Evolutionary conservation across 2,797 vertebrate species (phyloP).

Genomic region (Spinibarbus caldwelli): DNA sequence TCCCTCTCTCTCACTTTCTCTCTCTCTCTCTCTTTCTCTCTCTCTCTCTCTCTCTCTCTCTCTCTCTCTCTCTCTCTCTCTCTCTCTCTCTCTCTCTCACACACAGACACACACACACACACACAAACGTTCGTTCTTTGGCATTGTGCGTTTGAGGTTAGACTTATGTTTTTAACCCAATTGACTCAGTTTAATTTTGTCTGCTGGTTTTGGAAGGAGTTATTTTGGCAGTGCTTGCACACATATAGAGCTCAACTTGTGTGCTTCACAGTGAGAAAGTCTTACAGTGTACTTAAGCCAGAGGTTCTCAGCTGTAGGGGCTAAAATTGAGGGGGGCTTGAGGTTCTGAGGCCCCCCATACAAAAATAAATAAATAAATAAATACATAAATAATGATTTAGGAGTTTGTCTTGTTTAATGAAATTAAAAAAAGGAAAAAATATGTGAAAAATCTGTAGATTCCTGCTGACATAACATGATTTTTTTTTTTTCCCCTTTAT

Average conservation of each 20-base stretch:
- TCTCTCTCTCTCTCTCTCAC: no score
- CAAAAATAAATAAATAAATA: no score
- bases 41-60: no score
- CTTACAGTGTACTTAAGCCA: background rate
- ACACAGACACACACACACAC: background rate
- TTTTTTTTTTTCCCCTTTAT: no score
- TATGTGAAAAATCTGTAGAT: no score
- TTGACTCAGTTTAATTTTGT: slow-evolving; percentile 61
- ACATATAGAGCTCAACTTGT: slow-evolving; percentile 39
- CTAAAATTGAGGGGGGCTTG: background rate
- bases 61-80: no score
- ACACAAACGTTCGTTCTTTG: slow-evolving; percentile 51
- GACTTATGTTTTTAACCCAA: slow-evolving; percentile 58
- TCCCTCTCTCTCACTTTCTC: slow-evolving; percentile 48
- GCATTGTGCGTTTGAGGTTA: slow-evolving; percentile 50
- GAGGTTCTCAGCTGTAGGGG: background rate
- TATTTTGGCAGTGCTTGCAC: slow-evolving; percentile 49
- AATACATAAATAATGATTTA: no score
- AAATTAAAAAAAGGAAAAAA: no score
- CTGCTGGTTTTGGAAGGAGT: slow-evolving; percentile 56
- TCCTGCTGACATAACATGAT: no score
- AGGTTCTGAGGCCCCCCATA: background rate
- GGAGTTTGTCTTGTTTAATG: no score
- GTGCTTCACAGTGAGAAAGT: slow-evolving; percentile 40
- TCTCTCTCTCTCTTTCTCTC: no score